Percentiles rank a stretch among this genome's conserved stretches.
phyloP scores from a whole-genome alignment of 1,140 invertebrate genomes.

The Drosophila pectinifera region DNA sequence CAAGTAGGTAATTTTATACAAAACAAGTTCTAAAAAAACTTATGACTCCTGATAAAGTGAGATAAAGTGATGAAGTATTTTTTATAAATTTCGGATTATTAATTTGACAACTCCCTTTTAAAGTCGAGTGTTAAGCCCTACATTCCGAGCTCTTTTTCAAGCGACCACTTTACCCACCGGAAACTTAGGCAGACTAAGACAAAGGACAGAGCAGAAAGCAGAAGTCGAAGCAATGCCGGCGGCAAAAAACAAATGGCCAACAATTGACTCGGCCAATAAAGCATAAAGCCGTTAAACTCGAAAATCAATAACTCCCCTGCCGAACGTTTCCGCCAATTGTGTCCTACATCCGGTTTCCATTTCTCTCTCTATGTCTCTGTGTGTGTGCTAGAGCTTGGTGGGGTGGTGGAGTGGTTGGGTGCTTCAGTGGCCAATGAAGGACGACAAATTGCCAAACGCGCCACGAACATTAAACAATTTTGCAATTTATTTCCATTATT shows the following conservation, averaged over 20 bases:
- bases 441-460: slow-evolving; percentile 77
- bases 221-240: slow-evolving; percentile 28
- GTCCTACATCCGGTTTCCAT: slow-evolving; percentile 47
- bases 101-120: too few species aligned
- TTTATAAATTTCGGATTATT: too few species aligned
- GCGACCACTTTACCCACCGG: slow-evolving; percentile 1
- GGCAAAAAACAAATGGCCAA: slow-evolving; percentile 68
- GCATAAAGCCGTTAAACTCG: slow-evolving; percentile 77
- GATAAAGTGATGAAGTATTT: too few species aligned
- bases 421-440: slow-evolving; percentile 50
- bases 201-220: slow-evolving; percentile 30
- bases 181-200: slow-evolving; percentile 9
- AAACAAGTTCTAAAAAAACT: too few species aligned
- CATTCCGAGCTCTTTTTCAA: neutral
- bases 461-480: slow-evolving; percentile 78
- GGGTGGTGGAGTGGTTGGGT: slow-evolving; percentile 3
- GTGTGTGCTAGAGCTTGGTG: slow-evolving; percentile 13
- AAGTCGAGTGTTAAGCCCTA: neutral
- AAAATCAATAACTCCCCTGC: slow-evolving; percentile 72
- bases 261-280: slow-evolving; percentile 78
- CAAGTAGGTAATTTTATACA: too few species aligned
- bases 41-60: too few species aligned
- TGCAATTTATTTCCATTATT: slow-evolving; percentile 80
- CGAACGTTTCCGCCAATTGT: slow-evolving; percentile 64
- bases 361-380: neutral